These are phyloP conservation scores for Jacana jacana DNA, from an alignment of 2,113 vertebrate genomes.

Conservation along the genomic window DNA sequence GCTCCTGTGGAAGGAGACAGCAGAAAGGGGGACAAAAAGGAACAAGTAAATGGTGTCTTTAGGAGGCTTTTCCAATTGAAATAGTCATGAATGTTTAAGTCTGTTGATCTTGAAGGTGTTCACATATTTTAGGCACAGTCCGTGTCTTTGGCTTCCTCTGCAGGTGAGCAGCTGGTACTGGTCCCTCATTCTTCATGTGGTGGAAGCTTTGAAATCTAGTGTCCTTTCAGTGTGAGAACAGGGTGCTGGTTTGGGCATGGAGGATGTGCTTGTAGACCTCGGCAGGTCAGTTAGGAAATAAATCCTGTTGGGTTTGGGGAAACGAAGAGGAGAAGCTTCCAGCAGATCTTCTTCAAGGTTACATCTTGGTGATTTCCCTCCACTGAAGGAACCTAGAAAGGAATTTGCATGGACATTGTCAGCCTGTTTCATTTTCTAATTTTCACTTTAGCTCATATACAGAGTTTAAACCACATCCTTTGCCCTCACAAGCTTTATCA, in stretches of 20 bases:
- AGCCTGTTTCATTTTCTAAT: not conserved
- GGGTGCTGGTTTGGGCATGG: not conserved
- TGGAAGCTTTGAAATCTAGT: not conserved
- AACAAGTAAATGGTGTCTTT: not conserved
- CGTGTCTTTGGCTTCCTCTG: not conserved
- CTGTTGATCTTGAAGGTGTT: not conserved
- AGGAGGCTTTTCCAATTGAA: not conserved
- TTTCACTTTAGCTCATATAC: not conserved
- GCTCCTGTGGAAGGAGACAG: not conserved
- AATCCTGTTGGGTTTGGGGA: not conserved
- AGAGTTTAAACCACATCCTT: not conserved
- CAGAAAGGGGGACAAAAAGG: not conserved
- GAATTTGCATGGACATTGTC: not conserved
- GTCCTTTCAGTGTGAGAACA: not conserved
- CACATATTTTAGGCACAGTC: accelerated
- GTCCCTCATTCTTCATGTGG: not conserved
- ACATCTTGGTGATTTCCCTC: not conserved
- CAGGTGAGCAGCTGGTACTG: not conserved
- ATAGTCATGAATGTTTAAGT: not conserved
- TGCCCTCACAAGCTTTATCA: not conserved
- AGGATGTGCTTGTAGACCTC: not conserved
- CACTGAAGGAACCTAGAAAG: not conserved
- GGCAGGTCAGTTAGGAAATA: not conserved
- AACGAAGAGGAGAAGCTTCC: not conserved
- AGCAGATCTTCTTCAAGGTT: not conserved